phyloP scores from a whole-genome alignment of 2,113 vertebrate species.

The Gopherus flavomarginatus region DNA sequence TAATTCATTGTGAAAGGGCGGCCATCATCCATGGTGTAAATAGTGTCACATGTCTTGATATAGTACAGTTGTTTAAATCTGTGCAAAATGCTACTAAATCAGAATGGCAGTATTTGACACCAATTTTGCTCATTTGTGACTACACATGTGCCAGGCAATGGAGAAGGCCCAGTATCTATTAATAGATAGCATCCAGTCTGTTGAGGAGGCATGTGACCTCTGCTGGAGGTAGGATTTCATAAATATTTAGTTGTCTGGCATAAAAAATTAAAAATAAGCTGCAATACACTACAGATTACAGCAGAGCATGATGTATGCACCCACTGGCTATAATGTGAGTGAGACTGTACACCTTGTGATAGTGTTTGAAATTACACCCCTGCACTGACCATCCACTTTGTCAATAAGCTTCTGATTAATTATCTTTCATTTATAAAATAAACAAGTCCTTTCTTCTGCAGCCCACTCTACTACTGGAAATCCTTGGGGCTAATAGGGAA shows the following conservation, averaged over 20 bases:
- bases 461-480: not conserved
- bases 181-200: not conserved
- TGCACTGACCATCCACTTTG: not conserved
- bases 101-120: accelerated
- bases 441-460: slow-evolving; percentile 8
- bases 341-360: not conserved
- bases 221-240: slow-evolving; percentile 28
- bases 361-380: slow-evolving; percentile 52
- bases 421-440: slow-evolving; percentile 6
- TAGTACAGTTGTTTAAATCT: accelerated
- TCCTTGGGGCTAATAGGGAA: not conserved
- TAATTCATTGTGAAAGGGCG: slow-evolving; percentile 22
- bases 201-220: slow-evolving; percentile 23
- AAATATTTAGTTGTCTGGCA: slow-evolving; percentile 32
- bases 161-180: not conserved
- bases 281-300: not conserved
- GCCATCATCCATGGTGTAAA: not conserved
- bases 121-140: not conserved
- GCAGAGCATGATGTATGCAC: accelerated
- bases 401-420: slow-evolving; percentile 37
- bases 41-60: not conserved
- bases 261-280: slow-evolving; percentile 46
- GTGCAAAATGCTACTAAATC: not conserved
- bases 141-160: not conserved
- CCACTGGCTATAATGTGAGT: not conserved